These are phyloP conservation scores for Theristicus caerulescens DNA, from an alignment of 2,113 vertebrate species.

Conservation along the genomic window DNA sequence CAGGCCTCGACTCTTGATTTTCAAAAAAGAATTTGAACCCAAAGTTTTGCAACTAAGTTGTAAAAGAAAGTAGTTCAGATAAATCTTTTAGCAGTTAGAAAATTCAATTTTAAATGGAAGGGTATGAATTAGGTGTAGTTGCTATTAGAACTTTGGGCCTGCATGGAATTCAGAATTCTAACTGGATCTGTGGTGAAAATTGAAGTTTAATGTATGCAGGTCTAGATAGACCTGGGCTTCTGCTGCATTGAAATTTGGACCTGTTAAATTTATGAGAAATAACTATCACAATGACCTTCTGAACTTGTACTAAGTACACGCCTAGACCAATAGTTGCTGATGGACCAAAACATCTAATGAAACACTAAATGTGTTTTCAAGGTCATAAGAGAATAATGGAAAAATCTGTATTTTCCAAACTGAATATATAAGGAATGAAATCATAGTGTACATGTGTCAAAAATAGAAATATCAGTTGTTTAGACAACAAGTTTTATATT, in stretches of 20 bases:
- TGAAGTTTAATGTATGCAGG: neutral
- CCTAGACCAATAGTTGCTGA: neutral
- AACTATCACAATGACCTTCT: neutral
- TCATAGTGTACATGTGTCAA: neutral
- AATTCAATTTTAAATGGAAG: slow-evolving; percentile 39
- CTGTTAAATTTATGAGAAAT: neutral
- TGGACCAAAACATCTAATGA: neutral
- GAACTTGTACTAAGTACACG: neutral
- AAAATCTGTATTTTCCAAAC: neutral
- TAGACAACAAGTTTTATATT: neutral
- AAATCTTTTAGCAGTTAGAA: neutral
- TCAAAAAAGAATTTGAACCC: neutral
- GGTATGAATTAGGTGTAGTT: neutral
- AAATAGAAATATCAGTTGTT: neutral
- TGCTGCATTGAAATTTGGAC: neutral
- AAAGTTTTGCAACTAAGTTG: neutral
- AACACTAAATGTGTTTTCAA: neutral
- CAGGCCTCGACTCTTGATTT: neutral
- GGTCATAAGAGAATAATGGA: neutral
- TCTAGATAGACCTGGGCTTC: neutral
- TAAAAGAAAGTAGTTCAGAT: neutral
- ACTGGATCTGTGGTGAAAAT: neutral
- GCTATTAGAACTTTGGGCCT: neutral
- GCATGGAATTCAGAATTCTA: neutral
- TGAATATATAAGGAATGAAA: neutral